Base-by-base conservation (phyloP, 2,113 vertebrate species). In the Carollia perspicillata region DNA sequence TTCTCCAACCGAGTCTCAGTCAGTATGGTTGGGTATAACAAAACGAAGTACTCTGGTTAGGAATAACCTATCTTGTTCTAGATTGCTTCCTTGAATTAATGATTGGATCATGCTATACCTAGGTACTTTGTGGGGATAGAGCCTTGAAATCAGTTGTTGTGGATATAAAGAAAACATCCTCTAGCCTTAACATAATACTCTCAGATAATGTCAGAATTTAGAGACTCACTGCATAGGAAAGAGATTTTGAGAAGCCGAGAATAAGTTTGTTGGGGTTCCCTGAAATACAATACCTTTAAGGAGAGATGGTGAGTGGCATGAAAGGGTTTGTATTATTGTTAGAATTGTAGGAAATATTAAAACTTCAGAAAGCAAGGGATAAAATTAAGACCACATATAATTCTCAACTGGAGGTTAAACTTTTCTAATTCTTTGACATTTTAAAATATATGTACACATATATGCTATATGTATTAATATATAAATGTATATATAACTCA, bases 321-420 rank as follows among this genome's bases (percentile, higher is more conserved):
- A 66, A 88, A 88, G 80, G 11, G 83, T 42, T 74, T 93, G 30
- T 75, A 35, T 80, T 66, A 49, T 49, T 85, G 17, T 74, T 79
- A 93, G 93, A 88, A 89, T 18, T 72, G 35, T 58, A 92, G 66
- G 84, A 93, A 92, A 63, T 44, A 94, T 11, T 68, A 81, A 72
- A 85, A 78, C 40, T 65, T 94, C 47, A 91, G 89, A 78, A 94
- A 81, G 42, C 12, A 77, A 80, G 7, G 35, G 60, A 44, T 60
- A 90, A 81, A 68, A 81, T 94, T 69, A 92, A 65, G 23, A 95
- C 49, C 44, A 89, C 4, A 47, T 90, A 72, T 69, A 90, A 63
- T 22, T 84, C 74, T 85, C 47, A 63, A 30, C 33, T 77, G 47
- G 51, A 72, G 23, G 14, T 63, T 75, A 97, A 75, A 49, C 9